These are phyloP conservation scores for Meleagris gallopavo DNA, from an alignment of 2,113 vertebrate genomes.

Conservation along the genomic window DNA sequence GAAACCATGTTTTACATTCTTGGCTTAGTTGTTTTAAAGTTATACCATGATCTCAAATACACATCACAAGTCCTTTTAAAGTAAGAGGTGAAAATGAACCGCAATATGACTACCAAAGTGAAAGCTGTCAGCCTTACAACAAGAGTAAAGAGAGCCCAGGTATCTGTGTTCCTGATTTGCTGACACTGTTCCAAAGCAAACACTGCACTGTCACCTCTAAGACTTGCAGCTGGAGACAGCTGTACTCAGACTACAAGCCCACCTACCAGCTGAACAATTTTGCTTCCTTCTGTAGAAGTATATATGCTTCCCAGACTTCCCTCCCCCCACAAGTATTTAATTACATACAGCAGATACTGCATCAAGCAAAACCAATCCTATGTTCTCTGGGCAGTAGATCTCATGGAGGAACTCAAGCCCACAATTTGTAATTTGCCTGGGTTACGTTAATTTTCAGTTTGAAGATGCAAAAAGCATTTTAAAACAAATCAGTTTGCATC, in stretches of 20 bases:
- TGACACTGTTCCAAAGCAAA: not conserved
- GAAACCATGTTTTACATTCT: not conserved
- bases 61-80: not conserved
- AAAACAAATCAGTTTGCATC: not conserved
- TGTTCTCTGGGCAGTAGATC: not conserved
- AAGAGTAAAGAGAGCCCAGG: constrained; percentile 1
- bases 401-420: not conserved
- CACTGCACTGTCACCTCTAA: not conserved
- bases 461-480: not conserved
- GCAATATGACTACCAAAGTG: constrained; percentile 21
- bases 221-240: not conserved
- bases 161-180: constrained; percentile 1
- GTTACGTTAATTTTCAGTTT: not conserved
- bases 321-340: not conserved
- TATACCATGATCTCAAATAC: not conserved
- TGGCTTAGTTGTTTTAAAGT: constrained; percentile 14
- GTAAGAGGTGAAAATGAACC: constrained; percentile 22
- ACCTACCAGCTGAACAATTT: not conserved
- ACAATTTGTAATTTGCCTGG: not conserved
- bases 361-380: not conserved
- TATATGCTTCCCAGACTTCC: not conserved
- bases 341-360: not conserved
- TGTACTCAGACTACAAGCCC: not conserved
- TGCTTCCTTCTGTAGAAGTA: not conserved
- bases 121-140: constrained; percentile 15